A percentile compares a stretch with the other conserved stretches of the same genome.
Conservation (phyloP, 2,888 invertebrate species). For the Salticus scenicus region DNA sequence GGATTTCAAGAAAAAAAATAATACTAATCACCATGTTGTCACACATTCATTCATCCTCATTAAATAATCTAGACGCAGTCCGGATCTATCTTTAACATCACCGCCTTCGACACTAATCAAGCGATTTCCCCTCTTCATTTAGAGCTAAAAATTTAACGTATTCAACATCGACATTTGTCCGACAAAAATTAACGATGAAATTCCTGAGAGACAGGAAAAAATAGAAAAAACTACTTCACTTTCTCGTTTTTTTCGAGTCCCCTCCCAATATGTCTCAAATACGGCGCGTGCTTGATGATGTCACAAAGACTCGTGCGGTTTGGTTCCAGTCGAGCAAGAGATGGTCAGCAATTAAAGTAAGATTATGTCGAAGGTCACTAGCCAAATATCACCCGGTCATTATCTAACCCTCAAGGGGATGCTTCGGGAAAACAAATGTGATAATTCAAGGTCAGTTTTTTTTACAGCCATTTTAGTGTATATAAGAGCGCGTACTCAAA, state of each 20-base stretch:
- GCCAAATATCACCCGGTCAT: neutral
- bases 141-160: neutral
- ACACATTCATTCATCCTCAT: neutral
- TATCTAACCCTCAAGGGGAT: neutral
- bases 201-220: neutral
- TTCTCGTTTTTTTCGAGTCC: neutral
- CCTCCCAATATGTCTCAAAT: neutral
- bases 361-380: constrained; percentile 16
- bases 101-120: neutral
- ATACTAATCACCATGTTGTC: neutral
- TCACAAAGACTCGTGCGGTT: constrained; percentile 4
- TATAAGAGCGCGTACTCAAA: no score
- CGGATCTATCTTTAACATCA: no score
- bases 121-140: neutral
- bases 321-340: neutral
- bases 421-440: neutral
- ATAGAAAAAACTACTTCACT: neutral
- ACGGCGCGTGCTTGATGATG: neutral
- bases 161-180: neutral
- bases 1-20: no score
- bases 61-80: no score
- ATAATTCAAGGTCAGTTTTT: constrained; percentile 2
- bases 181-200: neutral
- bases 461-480: no score
- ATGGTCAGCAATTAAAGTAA: neutral